These are phyloP conservation scores for Rallus crepitans DNA, from an alignment of 2,797 vertebrate species.

Conservation along the genomic window DNA sequence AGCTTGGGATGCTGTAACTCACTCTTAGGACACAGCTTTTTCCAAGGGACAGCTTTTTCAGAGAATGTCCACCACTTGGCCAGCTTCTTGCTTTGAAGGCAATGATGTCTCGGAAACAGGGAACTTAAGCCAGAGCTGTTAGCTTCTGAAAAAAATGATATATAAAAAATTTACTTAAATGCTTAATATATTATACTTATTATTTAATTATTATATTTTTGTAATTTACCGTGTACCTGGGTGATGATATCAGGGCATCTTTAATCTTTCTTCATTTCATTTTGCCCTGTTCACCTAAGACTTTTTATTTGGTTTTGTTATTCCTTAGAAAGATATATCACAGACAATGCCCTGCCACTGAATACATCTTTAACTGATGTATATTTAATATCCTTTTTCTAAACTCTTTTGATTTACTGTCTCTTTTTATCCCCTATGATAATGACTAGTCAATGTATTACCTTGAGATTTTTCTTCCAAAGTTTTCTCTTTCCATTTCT, in stretches of 20 bases:
- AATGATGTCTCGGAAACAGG: not conserved
- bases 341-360: not conserved
- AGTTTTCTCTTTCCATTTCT: constrained; percentile 41
- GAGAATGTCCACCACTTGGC: not conserved
- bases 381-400: constrained; percentile 11
- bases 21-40: not conserved
- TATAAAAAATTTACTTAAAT: not conserved
- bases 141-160: not conserved
- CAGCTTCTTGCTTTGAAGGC: not conserved
- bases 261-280: not conserved
- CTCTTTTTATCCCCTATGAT: constrained; percentile 31
- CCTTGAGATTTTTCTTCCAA: constrained; percentile 51
- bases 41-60: not conserved
- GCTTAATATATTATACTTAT: not conserved
- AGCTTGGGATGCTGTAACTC: not conserved
- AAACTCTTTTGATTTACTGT: constrained; percentile 35
- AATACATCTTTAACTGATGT: not conserved
- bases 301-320: not conserved
- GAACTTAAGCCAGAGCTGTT: not conserved
- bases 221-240: not conserved
- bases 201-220: not conserved
- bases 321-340: not conserved
- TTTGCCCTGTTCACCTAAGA: not conserved
- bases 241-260: not conserved
- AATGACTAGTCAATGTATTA: constrained; percentile 48